Base-by-base conservation (phyloP, 92 coral and sea anemone species). In the Umimayanthus kanabou region DNA sequence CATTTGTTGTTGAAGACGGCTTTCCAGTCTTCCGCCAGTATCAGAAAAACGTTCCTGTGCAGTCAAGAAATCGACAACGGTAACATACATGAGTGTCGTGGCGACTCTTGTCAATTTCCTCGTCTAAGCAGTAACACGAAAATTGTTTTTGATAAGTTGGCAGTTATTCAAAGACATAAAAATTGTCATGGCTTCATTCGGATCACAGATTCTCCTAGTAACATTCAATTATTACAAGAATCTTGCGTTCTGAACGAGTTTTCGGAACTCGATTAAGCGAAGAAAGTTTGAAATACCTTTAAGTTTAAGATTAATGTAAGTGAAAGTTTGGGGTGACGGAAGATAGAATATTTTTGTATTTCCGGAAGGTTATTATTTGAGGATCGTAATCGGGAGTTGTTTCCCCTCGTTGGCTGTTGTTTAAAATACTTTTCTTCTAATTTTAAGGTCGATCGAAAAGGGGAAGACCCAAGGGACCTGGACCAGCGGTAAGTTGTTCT, bases 161-260 rank as follows among this genome's bases (percentile, higher is more conserved):
- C 79, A 18, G 79, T 83, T 47, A 72, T 83, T 83, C 78, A 70
- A 7, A 70, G 77, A 73, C 26, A 55, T 45, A 70, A 16, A 83
- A 70, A 83, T 83, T 33, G 87, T 70, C 87, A 83, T 83, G 87
- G 87, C 87, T 83, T 83, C 87, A 83, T 43, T 83, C 84, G 84
- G 84, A 80, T 70, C n/a, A 40, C 77, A 39, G 66, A 83, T 83
- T 83, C 77, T 83, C 87, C 87, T 83, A 83, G 87, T 83, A 83
- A 83, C 87, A 83, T 83, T 83, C 87, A 83, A 83, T 83, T 83
- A 69, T 50, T 83, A 39, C 39, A 83, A 83, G 87, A 71, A 83
- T 83, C 47, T 42, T 69, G 73, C 42, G 42, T 10, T 83, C 45
- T 30, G 87, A 45, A 83, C 43, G 26, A 45, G 65, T 45, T 45